phyloP scores from a whole-genome alignment of 2,888 invertebrate genomes.

The Caenorhabditis sp. region DNA sequence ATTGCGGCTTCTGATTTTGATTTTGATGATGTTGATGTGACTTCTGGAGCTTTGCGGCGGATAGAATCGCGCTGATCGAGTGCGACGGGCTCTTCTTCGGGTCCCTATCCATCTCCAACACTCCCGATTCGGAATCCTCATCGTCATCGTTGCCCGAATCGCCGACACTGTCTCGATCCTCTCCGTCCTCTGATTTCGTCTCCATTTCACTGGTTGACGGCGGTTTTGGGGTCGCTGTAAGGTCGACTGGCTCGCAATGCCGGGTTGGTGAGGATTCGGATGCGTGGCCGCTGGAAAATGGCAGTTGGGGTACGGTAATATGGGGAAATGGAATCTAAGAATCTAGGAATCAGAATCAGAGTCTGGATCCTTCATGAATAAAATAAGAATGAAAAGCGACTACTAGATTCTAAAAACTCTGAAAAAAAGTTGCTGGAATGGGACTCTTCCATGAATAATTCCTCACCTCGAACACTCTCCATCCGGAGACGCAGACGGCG shows the following conservation, averaged over 20 bases:
- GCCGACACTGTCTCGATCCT: constrained; percentile 82
- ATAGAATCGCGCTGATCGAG: constrained; percentile 53
- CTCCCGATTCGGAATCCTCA: constrained; percentile 45
- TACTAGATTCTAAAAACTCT: no score
- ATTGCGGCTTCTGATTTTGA: constrained; percentile 5
- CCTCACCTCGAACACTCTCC: constrained; percentile 58
- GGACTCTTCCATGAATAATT: background rate
- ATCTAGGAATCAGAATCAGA: no score
- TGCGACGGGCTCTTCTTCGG: constrained; percentile 32
- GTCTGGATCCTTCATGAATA: no score
- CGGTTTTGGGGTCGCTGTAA: constrained; percentile 51
- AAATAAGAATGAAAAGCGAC: no score
- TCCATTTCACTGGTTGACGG: constrained; percentile 62
- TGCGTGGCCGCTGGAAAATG: constrained; percentile 63
- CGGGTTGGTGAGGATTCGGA: constrained; percentile 65
- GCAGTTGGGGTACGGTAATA: background rate
- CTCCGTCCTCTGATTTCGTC: constrained; percentile 74
- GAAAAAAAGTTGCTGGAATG: no score
- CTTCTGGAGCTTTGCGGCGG: constrained; percentile 14
- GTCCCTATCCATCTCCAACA: constrained; percentile 25
- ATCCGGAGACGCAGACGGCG: constrained; percentile 39
- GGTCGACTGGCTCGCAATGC: constrained; percentile 63
- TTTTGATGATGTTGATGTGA: constrained; percentile 13
- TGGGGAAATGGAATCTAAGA: background rate
- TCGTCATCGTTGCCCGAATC: constrained; percentile 78